A percentile compares a stretch with the other conserved stretches of the same genome.
Conservation (phyloP, 2,113 vertebrate genomes). For the Capreolus pygargus region DNA sequence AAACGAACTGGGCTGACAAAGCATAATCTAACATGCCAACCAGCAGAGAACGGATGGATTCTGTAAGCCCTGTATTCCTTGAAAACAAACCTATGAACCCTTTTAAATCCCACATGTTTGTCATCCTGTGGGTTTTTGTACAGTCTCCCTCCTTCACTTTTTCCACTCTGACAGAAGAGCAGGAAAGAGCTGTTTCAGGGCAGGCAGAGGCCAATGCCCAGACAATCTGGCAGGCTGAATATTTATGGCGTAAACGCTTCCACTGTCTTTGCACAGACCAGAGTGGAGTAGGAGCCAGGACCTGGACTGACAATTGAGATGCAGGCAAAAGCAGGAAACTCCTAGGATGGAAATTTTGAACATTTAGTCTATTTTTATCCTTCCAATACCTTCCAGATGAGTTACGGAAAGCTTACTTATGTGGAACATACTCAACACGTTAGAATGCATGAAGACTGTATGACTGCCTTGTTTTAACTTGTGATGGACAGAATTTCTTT, state of each 20-base stretch:
- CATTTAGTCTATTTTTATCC: constrained; percentile 69
- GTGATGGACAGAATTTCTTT: not conserved
- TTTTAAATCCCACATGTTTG: not conserved
- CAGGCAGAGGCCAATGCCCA: not conserved
- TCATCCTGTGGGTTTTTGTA: constrained; percentile 15
- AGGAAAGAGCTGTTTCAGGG: constrained; percentile 39
- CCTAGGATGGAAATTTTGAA: constrained; percentile 67
- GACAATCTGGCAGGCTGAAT: not conserved
- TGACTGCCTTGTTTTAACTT: constrained; percentile 36
- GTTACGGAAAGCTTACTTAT: constrained; percentile 30
- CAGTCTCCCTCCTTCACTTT: not conserved
- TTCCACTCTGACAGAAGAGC: not conserved
- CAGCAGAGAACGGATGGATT: not conserved
- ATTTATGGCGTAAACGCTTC: not conserved
- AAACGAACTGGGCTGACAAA: not conserved
- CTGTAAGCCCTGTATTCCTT: not conserved
- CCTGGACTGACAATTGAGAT: constrained; percentile 44
- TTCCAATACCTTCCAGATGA: constrained; percentile 69
- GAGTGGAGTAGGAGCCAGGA: not conserved
- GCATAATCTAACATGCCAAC: not conserved
- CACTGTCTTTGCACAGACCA: constrained; percentile 16
- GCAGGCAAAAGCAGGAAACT: constrained; percentile 67
- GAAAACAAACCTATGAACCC: not conserved
- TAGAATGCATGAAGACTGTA: not conserved
- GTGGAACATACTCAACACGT: not conserved